Conservation (phyloP, 35 echinoderm and acorn worm genomes). For the Anneissia japonica region DNA sequence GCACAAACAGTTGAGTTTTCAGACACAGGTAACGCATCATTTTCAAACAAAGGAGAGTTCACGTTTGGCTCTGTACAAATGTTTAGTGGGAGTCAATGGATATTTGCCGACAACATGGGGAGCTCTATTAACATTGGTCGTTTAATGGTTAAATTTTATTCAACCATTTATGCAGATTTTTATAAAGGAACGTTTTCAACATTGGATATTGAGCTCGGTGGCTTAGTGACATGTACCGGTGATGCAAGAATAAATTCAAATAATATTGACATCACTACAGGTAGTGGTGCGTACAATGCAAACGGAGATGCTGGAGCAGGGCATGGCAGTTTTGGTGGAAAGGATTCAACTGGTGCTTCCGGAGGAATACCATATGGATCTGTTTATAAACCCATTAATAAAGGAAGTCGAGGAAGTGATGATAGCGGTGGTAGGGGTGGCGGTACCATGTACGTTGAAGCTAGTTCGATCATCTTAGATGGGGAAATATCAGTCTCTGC, state of each 20-base stretch:
- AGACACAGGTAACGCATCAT: slow-evolving; percentile 1
- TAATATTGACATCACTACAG: slow-evolving; percentile 31
- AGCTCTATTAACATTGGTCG: slow-evolving; percentile 35
- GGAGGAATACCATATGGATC: slow-evolving; percentile 77
- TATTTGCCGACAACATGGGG: slow-evolving; percentile 71
- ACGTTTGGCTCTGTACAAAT: slow-evolving; percentile 64
- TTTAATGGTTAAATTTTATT: slow-evolving; percentile 69
- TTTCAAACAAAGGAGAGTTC: slow-evolving; percentile 35
- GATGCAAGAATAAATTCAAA: slow-evolving; percentile 37
- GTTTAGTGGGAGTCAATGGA: slow-evolving; percentile 53
- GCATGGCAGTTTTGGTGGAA: slow-evolving; percentile 74
- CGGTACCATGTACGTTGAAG: slow-evolving; percentile 52
- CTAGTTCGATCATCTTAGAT: slow-evolving; percentile 50
- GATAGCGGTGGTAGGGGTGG: slow-evolving; percentile 29
- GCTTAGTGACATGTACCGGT: slow-evolving; percentile 35
- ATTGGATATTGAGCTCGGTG: slow-evolving; percentile 67
- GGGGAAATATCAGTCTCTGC: slow-evolving; percentile 53
- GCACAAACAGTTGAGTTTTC: slow-evolving; percentile 43
- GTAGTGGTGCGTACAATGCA: slow-evolving; percentile 14
- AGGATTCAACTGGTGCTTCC: neutral
- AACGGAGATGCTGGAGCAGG: slow-evolving; percentile 61
- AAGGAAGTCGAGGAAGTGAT: slow-evolving; percentile 44
- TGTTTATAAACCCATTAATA: slow-evolving; percentile 50
- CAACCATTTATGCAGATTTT: slow-evolving; percentile 56
- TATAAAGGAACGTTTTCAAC: slow-evolving; percentile 19